Conservation (phyloP, 2,888 invertebrate genomes). For the Sclerodermus sp. region DNA sequence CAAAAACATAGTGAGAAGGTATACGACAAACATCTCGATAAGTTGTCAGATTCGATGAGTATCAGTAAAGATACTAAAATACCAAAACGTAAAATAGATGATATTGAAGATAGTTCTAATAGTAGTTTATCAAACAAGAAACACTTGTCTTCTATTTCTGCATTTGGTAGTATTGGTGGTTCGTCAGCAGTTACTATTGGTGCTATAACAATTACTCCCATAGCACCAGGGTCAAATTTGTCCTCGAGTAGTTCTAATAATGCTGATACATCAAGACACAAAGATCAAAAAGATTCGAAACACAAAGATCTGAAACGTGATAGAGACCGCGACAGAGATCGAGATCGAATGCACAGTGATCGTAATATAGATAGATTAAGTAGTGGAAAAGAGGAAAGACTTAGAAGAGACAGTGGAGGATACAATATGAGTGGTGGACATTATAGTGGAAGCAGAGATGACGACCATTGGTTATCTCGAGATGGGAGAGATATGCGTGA, state of each 20-base stretch:
- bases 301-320: slow-evolving; percentile 44
- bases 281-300: slow-evolving; percentile 44
- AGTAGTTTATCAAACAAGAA: slow-evolving; percentile 49
- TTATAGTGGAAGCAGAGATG: slow-evolving; percentile 50
- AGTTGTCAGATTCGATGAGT: slow-evolving; percentile 40
- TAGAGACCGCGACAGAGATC: slow-evolving; percentile 40
- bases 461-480: slow-evolving; percentile 51
- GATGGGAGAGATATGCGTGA: slow-evolving; percentile 51
- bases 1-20: slow-evolving; percentile 45
- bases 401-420: slow-evolving; percentile 56
- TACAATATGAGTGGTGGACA: slow-evolving; percentile 46
- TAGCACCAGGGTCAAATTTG: slow-evolving; percentile 42
- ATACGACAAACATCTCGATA: slow-evolving; percentile 44
- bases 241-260: slow-evolving; percentile 36
- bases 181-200: slow-evolving; percentile 47
- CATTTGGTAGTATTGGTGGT: slow-evolving; percentile 37
- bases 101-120: slow-evolving; percentile 49
- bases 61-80: slow-evolving; percentile 39
- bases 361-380: slow-evolving; percentile 54
- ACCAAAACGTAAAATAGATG: slow-evolving; percentile 53
- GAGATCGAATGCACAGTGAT: slow-evolving; percentile 44
- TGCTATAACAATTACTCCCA: slow-evolving; percentile 49
- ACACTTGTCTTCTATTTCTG: slow-evolving; percentile 35
- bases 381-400: slow-evolving; percentile 53
- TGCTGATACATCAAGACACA: slow-evolving; percentile 39